A percentile compares a stretch with the other conserved stretches of the same genome.
Evolutionary conservation across 2,888 invertebrate genomes (phyloP).

Genomic region (Heliconius hortense): DNA sequence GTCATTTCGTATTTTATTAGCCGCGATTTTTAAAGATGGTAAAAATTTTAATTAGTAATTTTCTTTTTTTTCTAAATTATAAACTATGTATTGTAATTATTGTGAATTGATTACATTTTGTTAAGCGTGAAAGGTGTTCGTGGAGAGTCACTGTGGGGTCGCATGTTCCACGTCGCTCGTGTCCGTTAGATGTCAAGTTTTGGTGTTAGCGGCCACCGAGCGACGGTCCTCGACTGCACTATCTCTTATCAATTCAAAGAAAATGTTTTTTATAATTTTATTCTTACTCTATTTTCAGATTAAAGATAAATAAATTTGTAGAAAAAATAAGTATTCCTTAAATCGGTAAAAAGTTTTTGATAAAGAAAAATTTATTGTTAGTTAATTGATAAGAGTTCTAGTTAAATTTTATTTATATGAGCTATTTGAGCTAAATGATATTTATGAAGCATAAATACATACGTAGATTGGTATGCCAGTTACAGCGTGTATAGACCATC

Average conservation of each 20-base stretch:
- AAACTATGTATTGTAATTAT: neutral
- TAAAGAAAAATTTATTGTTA: neutral
- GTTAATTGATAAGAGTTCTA: constrained; percentile 20
- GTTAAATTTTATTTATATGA: neutral
- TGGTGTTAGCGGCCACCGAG: constrained; percentile 72
- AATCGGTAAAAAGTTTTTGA: neutral
- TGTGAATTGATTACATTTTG: neutral
- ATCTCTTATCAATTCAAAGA: constrained; percentile 46
- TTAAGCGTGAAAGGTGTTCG: constrained; percentile 50
- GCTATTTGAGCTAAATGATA: constrained; percentile 2
- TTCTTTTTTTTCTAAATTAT: no score
- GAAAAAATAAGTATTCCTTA: neutral
- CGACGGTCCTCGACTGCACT: constrained; percentile 66
- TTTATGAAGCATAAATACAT: neutral
- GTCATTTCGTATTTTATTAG: neutral
- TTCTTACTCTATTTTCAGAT: neutral
- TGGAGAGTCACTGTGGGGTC: constrained; percentile 52
- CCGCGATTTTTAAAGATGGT: no score
- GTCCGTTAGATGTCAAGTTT: constrained; percentile 79
- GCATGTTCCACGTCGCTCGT: constrained; percentile 67
- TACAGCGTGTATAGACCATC: neutral
- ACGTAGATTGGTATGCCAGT: constrained; percentile 16
- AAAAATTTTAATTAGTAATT: no score
- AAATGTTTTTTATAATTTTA: neutral
- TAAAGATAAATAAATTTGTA: neutral